Evolutionary conservation across 2,797 vertebrate genomes (phyloP).

Genomic region (Tiaroga cobitis): DNA sequence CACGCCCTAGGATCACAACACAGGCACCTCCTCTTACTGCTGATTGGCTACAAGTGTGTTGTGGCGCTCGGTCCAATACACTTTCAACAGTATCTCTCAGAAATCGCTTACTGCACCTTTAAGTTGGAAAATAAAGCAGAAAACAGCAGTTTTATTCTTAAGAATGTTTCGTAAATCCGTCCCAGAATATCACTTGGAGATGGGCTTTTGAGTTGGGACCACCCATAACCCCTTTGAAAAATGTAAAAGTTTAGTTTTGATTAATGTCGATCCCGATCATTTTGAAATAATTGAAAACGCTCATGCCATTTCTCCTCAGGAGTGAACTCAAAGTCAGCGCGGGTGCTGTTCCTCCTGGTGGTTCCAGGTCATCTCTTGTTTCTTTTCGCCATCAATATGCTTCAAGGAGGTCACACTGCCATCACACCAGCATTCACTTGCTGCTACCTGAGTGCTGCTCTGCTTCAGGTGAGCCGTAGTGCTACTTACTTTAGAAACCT

Average conservation of each 20-base stretch:
- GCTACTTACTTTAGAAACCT: not conserved
- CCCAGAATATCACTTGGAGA: not conserved
- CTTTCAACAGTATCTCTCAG: too few relatives aligned
- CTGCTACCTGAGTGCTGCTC: slow-evolving; percentile 86
- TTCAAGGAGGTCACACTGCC: slow-evolving; percentile 84
- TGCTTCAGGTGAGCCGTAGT: slow-evolving; percentile 84
- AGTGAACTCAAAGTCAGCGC: slow-evolving; percentile 90
- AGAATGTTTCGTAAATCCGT: not conserved
- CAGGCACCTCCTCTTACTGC: too few relatives aligned
- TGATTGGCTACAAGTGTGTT: too few relatives aligned
- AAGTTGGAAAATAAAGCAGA: too few relatives aligned
- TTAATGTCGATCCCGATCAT: not conserved
- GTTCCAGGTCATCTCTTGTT: slow-evolving; percentile 92
- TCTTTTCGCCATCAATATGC: slow-evolving; percentile 86
- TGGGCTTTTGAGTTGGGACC: not conserved
- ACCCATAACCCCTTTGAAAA: not conserved
- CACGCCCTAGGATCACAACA: too few relatives aligned
- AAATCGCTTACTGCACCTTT: too few relatives aligned
- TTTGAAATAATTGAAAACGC: not conserved
- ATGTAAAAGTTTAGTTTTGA: not conserved
- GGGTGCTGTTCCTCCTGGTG: slow-evolving; percentile 90
- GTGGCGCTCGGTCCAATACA: too few relatives aligned
- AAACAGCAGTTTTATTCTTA: not conserved
- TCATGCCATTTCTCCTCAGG: slow-evolving; percentile 71
- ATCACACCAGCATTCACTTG: slow-evolving; percentile 80